Conservation (phyloP, 2,113 vertebrate genomes). For the Tetrao urogallus region DNA sequence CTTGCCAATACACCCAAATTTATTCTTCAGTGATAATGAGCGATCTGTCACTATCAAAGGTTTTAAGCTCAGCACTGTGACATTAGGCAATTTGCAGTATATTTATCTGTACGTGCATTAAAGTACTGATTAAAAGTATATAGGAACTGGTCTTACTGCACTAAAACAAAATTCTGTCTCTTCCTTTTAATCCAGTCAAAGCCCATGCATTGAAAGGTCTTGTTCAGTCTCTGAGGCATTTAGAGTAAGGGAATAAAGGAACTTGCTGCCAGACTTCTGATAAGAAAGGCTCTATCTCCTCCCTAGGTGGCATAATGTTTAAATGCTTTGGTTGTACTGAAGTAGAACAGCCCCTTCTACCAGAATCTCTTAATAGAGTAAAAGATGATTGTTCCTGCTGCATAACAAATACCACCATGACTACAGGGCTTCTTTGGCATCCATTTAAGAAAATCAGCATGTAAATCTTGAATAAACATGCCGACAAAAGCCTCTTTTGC, state of each 20-base stretch:
- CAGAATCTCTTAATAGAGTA: neutral
- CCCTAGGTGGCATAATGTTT: neutral
- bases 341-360: neutral
- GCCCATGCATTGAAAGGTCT: neutral
- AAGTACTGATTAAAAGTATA: neutral
- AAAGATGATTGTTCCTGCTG: neutral
- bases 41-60: neutral
- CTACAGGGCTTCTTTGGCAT: neutral
- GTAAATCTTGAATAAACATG: slow-evolving; percentile 40
- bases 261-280: neutral
- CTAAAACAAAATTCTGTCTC: neutral
- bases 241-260: neutral
- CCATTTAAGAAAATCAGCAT: slow-evolving; percentile 32
- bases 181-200: neutral
- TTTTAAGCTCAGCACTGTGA: neutral
- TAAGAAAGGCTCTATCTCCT: neutral
- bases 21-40: fast-evolving
- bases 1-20: neutral
- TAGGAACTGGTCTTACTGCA: neutral
- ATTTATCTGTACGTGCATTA: neutral
- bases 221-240: neutral
- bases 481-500: neutral
- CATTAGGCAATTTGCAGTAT: neutral
- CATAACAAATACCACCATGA: neutral
- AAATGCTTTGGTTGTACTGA: neutral